Evolutionary conservation across 2,888 invertebrate genomes (phyloP), one percentile per base, ranked within the genome.

Genomic region (Vanessa cardui): DNA sequence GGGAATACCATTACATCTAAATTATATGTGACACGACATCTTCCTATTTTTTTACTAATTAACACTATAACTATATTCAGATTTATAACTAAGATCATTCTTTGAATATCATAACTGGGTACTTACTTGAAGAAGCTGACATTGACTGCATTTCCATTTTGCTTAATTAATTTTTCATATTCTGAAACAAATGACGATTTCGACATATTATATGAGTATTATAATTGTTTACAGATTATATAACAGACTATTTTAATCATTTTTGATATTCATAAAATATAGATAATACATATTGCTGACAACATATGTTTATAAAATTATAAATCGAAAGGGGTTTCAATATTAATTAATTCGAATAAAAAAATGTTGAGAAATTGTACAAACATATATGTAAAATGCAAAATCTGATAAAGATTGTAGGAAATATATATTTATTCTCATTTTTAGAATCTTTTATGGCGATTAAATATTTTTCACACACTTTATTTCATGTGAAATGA

Each of bases 41-140:
- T 81, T 83, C 64, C 44, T 61, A 47, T 56, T 58, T 47, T 47
- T 21, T 47, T 47, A 47, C 15, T 63, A 58, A 62, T 52, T 56
- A 33, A 39, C 4, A 39, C 39, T 39, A 56, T 18, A 52, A 12
- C 8, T 18, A 18, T 39, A 39, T 18, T 33, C 33, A 8, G 12
- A 39, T 39, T 39, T 12, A 39, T 4, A 39, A 12, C 12, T 39
- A 12, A 12, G 39, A 39, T 12, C 39, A 4, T 39, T 12, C 4
- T 39, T 39, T 39, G 12, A 12, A 39, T 39, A 12, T 39, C 4
- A 12, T 39, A 39, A 39, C 9, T 39, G 18, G 50, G 31, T 70
- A 83, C 88, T 85, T 76, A 88, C 88, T 88, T 46, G 88, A 87
- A 7, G 88, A 85, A 33, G 87, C 78, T 26, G 85, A 79, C 69